Conservation (phyloP, 1,140 invertebrate genomes). For the Phenacoccus solenopsis region DNA sequence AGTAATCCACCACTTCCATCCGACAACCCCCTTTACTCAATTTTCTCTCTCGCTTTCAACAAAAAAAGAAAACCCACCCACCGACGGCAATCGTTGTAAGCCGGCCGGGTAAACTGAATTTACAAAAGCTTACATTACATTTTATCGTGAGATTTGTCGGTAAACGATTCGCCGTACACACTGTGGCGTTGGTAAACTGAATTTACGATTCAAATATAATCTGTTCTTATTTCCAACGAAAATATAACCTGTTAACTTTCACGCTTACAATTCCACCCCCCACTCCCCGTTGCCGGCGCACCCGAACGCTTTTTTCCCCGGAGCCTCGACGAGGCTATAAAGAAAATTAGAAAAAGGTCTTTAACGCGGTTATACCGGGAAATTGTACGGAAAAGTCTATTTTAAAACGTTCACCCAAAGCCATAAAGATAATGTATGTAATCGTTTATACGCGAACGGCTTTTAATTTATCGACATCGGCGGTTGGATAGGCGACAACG, state of each 20-base stretch:
- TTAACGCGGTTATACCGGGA: not conserved
- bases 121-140: not conserved
- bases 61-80: no score
- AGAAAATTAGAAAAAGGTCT: conserved; percentile 3
- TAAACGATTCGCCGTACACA: not conserved
- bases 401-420: not conserved
- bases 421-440: not conserved
- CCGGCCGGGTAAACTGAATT: not conserved
- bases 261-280: not conserved
- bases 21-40: no score
- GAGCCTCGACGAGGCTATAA: no score
- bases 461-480: not conserved
- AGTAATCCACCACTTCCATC: no score
- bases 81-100: no score
- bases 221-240: not conserved
- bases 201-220: not conserved
- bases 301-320: not conserved
- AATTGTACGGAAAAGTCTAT: conserved; percentile 2
- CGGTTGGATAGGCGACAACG: not conserved
- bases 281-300: not conserved
- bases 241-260: conserved; percentile 1
- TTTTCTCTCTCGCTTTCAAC: no score
- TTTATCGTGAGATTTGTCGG: not conserved
- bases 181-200: not conserved
- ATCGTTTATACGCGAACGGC: not conserved